Evolutionary conservation across 2,888 invertebrate species (phyloP), one percentile per base, ranked within the genome.

Genomic region (Ophraella communa): DNA sequence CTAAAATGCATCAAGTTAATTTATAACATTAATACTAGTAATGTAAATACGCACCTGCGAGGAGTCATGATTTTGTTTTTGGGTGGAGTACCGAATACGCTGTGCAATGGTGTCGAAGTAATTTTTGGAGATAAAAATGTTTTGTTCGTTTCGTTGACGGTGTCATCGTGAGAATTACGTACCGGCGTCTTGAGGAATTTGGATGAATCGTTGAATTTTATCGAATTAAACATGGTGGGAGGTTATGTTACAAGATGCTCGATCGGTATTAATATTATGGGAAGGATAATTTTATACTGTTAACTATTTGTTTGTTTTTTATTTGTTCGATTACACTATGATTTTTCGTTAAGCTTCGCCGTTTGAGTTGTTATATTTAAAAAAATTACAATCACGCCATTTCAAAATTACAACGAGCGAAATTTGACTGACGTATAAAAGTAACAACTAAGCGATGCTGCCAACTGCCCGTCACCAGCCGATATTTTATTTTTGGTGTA

Each of bases 51-150:
- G 66, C 71, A 75, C 76, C 72, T 66, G 66, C 71, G 68, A 21
- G 75, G 70, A 33, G 70, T 71, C 57, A 67, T 54, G 56, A 75
- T 64, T 45, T 58, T 61, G 21, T 69, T 63, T 53, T 71, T 71
- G 45, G 73, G 68, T 52, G 75, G 71, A 18, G 73, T 71, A 3
- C 68, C 60, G 47, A 73, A 66, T 47, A 66, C 58, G 49, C 65
- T 73, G 8, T 66, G 70, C 7, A 73, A 62, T 21, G 76, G 76
- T 3, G 76, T 76, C 39, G 75, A 75, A 51, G 76, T 76, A 45
- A 73, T 66, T 70, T 73, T 70, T 17, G 75, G 75, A 27, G 47
- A 44, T n/a, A 64, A 18, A 58, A 68, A 63, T 30, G 56, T 66
- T 33, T 49, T 60, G 27, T 55, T 27, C 3, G 66, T 54, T 10